Base-by-base conservation (phyloP, 1,140 invertebrate genomes). In the Drosophila kanapiae region DNA sequence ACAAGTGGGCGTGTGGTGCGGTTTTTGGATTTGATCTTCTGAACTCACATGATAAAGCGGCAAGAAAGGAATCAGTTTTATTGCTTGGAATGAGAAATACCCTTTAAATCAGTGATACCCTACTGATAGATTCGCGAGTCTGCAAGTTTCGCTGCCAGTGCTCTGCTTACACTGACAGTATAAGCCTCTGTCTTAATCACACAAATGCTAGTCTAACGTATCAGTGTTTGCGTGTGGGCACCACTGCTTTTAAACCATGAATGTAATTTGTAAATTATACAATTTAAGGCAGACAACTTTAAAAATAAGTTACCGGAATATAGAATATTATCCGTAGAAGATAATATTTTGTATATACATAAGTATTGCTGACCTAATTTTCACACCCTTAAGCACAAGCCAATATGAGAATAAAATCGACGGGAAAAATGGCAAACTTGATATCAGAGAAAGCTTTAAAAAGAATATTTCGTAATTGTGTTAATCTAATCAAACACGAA, bases 401-500 rank as follows among this genome's bases (percentile, higher is more conserved):
- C 58, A 65, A 62, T 78, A 69, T 61, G 48, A 61, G 14, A 40
- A 9, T 23, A 23, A 11, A 45, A 43, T 27, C 37, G 31, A 67
- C 23, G 31, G 49, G 64, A 31, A 51, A 42, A 53, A 53, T 49
- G 48, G 18, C 58, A 68, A 67, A 37, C 38, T 35, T 48, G n/a
- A 60, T 54, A 37, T 40, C 40, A 43, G n/a, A 67, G 1, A 48
- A 48, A n/a, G 47, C 60, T 58, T 68, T 64, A 54, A 59, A 33
- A 18, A 38, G 3, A 83, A 81, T 75, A 65, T 56, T 58, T 56
- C 16, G 5, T 82, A 69, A 76, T 74, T 82, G 70, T 68, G 53
- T 56, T 86, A 87, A 86, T 87, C 83, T 87, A 82, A 87, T 82
- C 71, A 82, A 38, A 37, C n/a, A 59, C 29, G 42, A 59, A 27